Base-by-base conservation (phyloP, 2,797 vertebrate species). In the Botia almorhae region DNA sequence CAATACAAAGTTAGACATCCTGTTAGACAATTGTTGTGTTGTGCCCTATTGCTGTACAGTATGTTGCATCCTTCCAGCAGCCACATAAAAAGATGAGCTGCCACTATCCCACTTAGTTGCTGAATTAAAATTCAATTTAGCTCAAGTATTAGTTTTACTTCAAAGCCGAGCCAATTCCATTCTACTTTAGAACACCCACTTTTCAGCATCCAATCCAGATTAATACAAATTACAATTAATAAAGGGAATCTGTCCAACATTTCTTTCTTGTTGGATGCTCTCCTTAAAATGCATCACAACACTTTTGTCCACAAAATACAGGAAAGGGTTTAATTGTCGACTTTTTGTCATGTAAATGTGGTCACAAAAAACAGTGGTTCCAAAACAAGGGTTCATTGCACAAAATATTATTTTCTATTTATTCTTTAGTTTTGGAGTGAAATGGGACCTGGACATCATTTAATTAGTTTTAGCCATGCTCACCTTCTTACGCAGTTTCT, bases 401-500 rank as follows among this genome's bases (percentile, higher is more conserved):
- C 8, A 46, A 46, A 46, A 46, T 2, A 11, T 46, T 11, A 46
- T 7, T 43, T 43, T 17, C 48, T 50, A 50, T 12, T 50, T 50
- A 13, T 50, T 50, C 11, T 13, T 50, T 12, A 0, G 17, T 36
- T 8, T 17, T 0, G 4, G 3, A 13, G 23, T 14, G 4, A 61
- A 61, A 60, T 55, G 5, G n/a, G 51, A 58, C 19, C 60, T 12
- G 2, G 16, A 12, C 29, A 33, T n/a, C 14, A 36, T n/a, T 63
- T 64, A 7, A 36, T 29, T 3, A 63, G 7, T 11, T 39, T 64
- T 16, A n/a, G 0, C 16, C 60, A 36, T 64, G 46, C 87, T 83
- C 78, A 98, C 98, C 97, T 99, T 99, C 90, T 99, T 99, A 74
- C 97, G 96, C 81, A 99, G 95, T 87, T 99, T 99, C 93, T 99